Conservation (phyloP, 2,113 vertebrate genomes). For the Cebus imitator region DNA sequence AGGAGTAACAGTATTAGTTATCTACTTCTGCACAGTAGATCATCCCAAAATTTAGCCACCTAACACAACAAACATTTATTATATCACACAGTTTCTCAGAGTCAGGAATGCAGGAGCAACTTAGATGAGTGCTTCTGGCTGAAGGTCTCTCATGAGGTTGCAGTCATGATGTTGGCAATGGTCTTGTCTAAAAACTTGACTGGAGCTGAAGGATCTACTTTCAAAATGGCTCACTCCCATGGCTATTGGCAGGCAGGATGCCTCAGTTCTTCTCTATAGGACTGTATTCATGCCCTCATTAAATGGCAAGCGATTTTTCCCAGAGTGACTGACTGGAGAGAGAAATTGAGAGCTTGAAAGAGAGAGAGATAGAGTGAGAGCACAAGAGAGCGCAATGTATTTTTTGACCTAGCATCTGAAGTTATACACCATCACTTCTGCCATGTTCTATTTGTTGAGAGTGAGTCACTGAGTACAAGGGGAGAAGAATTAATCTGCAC, state of each 20-base stretch:
- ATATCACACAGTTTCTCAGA: not conserved
- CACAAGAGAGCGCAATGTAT: not conserved
- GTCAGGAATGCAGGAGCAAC: not conserved
- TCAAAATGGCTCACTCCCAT: not conserved
- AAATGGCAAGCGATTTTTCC: not conserved
- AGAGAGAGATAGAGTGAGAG: not conserved
- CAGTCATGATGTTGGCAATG: not conserved
- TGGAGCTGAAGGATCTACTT: not conserved
- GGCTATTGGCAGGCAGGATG: not conserved
- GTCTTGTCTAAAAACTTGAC: not conserved
- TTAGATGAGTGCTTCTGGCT: not conserved
- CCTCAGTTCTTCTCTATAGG: not conserved
- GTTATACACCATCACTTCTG: not conserved
- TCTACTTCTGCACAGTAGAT: not conserved
- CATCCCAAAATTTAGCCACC: not conserved
- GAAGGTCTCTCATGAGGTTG: not conserved
- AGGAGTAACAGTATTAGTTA: not conserved
- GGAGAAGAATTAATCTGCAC: not conserved
- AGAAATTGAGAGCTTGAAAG: not conserved
- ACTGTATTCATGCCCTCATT: not conserved
- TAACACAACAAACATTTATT: not conserved
- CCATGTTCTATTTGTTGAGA: not conserved
- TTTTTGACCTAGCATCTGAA: constrained; percentile 9
- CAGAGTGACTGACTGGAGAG: not conserved
- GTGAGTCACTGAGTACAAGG: not conserved